Conservation (phyloP, 2,113 vertebrate genomes). For the Gymnobelideus leadbeateri region DNA sequence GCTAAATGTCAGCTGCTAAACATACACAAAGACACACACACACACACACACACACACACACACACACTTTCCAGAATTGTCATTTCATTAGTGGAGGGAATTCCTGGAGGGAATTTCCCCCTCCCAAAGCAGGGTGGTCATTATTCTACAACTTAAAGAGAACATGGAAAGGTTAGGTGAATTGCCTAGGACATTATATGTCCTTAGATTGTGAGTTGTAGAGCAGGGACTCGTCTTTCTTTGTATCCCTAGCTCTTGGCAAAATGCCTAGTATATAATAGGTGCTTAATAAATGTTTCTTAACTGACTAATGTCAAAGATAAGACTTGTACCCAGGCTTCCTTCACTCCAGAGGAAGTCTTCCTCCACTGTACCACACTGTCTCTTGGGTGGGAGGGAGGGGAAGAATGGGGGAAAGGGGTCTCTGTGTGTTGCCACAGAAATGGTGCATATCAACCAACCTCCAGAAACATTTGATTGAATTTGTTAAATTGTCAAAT, state of each 20-base stretch:
- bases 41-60: too few species aligned
- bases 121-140: background rate
- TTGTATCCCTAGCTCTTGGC: background rate
- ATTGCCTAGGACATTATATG: background rate
- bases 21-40: background rate
- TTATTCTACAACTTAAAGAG: background rate
- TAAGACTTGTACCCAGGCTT: background rate
- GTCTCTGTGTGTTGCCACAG: too few species aligned
- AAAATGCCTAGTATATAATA: background rate
- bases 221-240: background rate
- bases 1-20: background rate
- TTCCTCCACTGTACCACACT: background rate
- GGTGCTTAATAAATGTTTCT: background rate
- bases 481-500: background rate
- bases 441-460: background rate
- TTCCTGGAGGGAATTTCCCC: background rate
- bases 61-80: background rate
- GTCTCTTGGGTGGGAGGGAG: too few species aligned
- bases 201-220: too few species aligned
- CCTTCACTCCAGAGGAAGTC: background rate
- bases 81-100: background rate
- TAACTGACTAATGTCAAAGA: background rate
- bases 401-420: too few species aligned
- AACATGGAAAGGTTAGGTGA: background rate
- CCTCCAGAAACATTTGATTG: background rate